Percentiles rank a stretch among this genome's conserved stretches.
Conservation (phyloP, 1,140 invertebrate species). For the Panulirus ornatus region DNA sequence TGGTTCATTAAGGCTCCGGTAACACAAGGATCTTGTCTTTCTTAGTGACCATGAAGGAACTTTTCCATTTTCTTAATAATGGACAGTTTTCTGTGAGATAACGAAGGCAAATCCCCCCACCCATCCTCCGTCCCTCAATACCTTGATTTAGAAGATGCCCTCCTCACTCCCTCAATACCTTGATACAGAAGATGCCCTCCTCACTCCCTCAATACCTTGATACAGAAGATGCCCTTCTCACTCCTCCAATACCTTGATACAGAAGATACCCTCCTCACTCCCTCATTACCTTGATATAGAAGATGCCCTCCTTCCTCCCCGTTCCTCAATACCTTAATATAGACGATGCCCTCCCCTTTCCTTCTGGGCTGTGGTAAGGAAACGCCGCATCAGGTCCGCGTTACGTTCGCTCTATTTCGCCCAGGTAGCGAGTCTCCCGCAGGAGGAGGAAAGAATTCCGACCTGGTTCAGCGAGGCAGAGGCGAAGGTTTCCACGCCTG, state of each 20-base stretch:
- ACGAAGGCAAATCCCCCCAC: neutral
- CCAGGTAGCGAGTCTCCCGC: neutral
- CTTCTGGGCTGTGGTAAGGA: neutral
- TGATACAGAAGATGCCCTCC: too few relatives aligned
- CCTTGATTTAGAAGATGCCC: too few relatives aligned
- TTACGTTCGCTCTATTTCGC: neutral
- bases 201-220: neutral
- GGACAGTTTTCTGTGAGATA: neutral
- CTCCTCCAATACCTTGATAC: neutral
- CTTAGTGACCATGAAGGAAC: too few relatives aligned
- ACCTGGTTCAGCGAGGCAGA: neutral
- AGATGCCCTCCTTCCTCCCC: too few relatives aligned
- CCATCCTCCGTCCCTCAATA: too few relatives aligned
- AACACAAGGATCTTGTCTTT: too few relatives aligned
- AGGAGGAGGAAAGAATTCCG: neutral
- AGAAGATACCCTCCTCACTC: too few relatives aligned
- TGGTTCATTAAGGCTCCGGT: too few relatives aligned
- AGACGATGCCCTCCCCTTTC: too few relatives aligned
- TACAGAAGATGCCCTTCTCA: neutral
- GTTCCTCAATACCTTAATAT: neutral
- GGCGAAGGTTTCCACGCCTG: neutral
- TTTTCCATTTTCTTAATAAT: too few relatives aligned
- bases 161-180: too few relatives aligned
- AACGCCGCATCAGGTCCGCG: neutral
- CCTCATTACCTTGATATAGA: neutral